A percentile compares a stretch with the other conserved stretches of the same genome.
Conservation (phyloP, 1,140 invertebrate genomes). For the Popillia japonica region DNA sequence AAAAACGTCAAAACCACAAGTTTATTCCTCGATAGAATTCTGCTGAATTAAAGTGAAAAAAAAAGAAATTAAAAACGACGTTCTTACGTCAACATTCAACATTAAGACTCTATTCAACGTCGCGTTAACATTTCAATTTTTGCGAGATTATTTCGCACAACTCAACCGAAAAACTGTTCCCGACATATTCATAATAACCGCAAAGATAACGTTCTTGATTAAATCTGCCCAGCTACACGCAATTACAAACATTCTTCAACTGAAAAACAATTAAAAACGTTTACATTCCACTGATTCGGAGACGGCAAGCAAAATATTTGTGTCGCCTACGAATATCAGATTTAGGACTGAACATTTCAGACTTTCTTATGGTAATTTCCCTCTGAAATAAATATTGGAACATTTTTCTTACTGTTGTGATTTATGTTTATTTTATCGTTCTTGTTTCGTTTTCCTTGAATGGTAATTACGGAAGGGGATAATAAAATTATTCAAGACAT, state of each 20-base stretch:
- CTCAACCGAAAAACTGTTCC: slow-evolving; percentile 7
- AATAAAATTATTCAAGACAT: no score
- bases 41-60: no score
- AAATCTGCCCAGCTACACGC: neutral
- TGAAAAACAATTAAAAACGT: slow-evolving; percentile 8
- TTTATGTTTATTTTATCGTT: no score
- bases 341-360: neutral
- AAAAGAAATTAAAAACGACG: no score
- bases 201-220: slow-evolving; percentile 15
- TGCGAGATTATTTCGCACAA: neutral
- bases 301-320: neutral
- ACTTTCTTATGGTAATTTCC: neutral
- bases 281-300: neutral
- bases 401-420: neutral
- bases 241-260: neutral
- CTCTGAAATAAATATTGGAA: neutral
- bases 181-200: neutral
- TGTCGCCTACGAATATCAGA: neutral
- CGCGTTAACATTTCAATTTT: neutral
- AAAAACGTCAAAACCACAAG: no score
- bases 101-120: no score
- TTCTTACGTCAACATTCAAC: no score
- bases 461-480: no score
- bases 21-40: no score
- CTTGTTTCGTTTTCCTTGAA: no score